phyloP scores from a whole-genome alignment of 2,888 invertebrate genomes.

The Holacanthella duospinosa region DNA sequence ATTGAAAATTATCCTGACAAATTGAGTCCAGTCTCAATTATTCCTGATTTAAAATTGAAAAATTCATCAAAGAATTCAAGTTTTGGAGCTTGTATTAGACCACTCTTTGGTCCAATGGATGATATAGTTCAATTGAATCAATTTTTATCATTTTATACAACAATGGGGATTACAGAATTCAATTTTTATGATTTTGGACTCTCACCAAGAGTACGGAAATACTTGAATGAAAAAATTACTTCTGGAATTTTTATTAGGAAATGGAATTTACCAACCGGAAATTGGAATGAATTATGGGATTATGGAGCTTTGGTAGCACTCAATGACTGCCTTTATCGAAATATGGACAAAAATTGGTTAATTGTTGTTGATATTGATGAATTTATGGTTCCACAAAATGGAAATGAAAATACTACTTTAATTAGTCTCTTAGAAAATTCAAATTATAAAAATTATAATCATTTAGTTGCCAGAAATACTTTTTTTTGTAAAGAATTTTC shows the following conservation, averaged over 20 bases:
- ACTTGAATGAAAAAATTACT: slow-evolving; percentile 11
- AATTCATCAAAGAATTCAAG: not conserved
- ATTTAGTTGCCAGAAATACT: slow-evolving; percentile 28
- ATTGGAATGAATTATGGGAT: slow-evolving; percentile 33
- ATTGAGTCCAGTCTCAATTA: slow-evolving; percentile 21
- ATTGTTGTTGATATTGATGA: slow-evolving; percentile 83
- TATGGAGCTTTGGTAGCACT: slow-evolving; percentile 58
- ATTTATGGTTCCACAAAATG: slow-evolving; percentile 52
- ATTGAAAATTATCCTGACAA: slow-evolving; percentile 29
- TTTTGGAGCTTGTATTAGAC: slow-evolving; percentile 38
- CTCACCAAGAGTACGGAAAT: slow-evolving; percentile 23
- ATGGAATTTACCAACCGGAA: slow-evolving; percentile 36
- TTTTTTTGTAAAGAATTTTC: slow-evolving; percentile 34
- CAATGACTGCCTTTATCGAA: slow-evolving; percentile 84
- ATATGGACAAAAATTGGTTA: slow-evolving; percentile 71
- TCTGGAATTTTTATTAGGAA: slow-evolving; percentile 8
- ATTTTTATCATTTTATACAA: slow-evolving; percentile 38
- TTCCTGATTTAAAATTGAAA: not conserved
- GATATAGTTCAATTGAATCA: slow-evolving; percentile 29
- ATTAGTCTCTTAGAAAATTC: not conserved
- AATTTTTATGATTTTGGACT: slow-evolving; percentile 31
- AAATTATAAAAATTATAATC: slow-evolving; percentile 1
- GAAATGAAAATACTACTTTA: not conserved
- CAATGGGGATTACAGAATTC: slow-evolving; percentile 29
- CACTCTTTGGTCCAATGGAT: slow-evolving; percentile 38